These are phyloP conservation scores for Caloenas nicobarica DNA, from an alignment of 2,113 vertebrate genomes.

Conservation along the genomic window DNA sequence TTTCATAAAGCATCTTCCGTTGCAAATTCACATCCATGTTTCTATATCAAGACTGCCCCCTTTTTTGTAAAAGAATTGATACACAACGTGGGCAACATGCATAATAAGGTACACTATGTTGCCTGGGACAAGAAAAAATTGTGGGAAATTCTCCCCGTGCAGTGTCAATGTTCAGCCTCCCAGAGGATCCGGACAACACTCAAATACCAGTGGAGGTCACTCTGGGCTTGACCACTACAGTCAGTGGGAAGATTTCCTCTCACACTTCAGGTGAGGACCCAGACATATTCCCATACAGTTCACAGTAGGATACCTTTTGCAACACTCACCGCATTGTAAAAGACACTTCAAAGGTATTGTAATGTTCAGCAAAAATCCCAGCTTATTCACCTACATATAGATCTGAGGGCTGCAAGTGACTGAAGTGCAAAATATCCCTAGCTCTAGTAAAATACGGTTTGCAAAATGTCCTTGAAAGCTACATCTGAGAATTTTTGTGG, in stretches of 20 bases:
- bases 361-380: not conserved
- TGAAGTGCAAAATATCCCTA: not conserved
- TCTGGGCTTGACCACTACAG: too few relatives aligned
- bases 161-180: too few relatives aligned
- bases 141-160: too few relatives aligned
- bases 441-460: not conserved
- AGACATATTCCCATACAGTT: not conserved
- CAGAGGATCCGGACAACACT: too few relatives aligned
- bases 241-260: not conserved
- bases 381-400: not conserved
- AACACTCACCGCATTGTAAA: not conserved
- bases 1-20: not conserved
- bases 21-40: not conserved
- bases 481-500: not conserved
- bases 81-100: not conserved
- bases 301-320: not conserved
- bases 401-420: not conserved
- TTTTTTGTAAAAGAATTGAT: not conserved
- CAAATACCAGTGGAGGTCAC: too few relatives aligned
- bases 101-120: too few relatives aligned
- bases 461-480: not conserved
- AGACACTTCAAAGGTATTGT: not conserved
- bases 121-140: too few relatives aligned
- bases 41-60: not conserved
- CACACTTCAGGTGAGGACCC: not conserved